A percentile compares a stretch with the other conserved stretches of the same genome.
Conservation (phyloP, 2,113 vertebrate genomes). For the Verasper variegatus region DNA sequence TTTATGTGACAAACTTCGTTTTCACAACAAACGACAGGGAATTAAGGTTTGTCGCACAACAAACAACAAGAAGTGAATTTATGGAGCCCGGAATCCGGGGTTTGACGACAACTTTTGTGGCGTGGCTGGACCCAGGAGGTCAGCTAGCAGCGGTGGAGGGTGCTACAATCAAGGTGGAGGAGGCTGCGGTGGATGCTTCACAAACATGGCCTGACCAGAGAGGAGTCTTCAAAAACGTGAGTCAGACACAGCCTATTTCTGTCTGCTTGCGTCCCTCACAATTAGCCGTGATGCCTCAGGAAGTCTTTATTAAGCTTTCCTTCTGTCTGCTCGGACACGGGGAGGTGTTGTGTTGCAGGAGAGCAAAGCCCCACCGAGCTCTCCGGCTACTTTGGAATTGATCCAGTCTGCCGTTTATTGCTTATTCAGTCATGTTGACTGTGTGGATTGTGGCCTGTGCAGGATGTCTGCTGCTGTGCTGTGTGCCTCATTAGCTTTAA, state of each 20-base stretch:
- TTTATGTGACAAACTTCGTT: too few species aligned
- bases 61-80: not conserved
- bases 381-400: not conserved
- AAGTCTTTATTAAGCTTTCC: too few species aligned
- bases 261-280: too few species aligned
- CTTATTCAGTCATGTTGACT: constrained; percentile 3
- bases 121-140: too few species aligned
- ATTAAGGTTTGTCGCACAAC: too few species aligned
- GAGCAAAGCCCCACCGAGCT: too few species aligned
- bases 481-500: not conserved
- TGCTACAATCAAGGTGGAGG: too few species aligned
- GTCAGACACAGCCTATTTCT: not conserved
- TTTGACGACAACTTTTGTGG: too few species aligned
- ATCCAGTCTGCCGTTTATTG: not conserved
- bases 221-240: not conserved
- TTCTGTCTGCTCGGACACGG: not conserved
- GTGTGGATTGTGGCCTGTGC: not conserved
- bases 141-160: not conserved
- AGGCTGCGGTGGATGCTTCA: not conserved
- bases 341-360: too few species aligned
- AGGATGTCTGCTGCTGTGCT: not conserved
- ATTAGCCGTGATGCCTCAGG: too few species aligned
- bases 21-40: too few species aligned
- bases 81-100: not conserved
- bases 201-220: not conserved